Evolutionary conservation across 2,888 invertebrate species (phyloP).

Genomic region (Lasioglossum lativentre): DNA sequence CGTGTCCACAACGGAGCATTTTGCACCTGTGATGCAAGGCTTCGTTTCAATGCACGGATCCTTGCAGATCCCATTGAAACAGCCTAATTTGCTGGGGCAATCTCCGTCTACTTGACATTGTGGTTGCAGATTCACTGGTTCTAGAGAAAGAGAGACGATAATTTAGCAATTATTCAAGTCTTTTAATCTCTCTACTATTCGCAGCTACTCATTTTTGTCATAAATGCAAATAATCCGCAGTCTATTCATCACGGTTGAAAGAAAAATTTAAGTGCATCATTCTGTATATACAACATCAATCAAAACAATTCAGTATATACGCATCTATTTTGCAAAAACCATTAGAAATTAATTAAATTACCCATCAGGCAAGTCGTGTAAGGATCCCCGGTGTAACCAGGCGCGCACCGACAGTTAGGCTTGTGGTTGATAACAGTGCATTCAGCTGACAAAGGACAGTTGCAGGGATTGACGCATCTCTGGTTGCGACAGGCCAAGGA

Average conservation of each 20-base stretch:
- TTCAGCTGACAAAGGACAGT: slow-evolving; percentile 91
- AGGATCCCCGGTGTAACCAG: slow-evolving; percentile 93
- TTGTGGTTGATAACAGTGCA: slow-evolving; percentile 92
- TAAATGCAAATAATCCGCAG: too few species aligned
- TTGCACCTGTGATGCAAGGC: slow-evolving; percentile 92
- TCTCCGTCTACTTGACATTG: slow-evolving; percentile 93
- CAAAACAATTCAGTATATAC: too few species aligned
- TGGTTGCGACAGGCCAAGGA: slow-evolving; percentile 92
- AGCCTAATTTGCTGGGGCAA: slow-evolving; percentile 94
- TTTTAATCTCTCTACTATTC: too few species aligned
- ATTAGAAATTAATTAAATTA: slow-evolving; percentile 77
- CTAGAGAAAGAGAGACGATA: slow-evolving; percentile 69
- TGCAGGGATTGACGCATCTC: slow-evolving; percentile 93
- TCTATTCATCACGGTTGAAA: too few species aligned
- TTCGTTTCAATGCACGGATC: slow-evolving; percentile 92
- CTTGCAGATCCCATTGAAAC: slow-evolving; percentile 91
- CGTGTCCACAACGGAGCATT: slow-evolving; percentile 94
- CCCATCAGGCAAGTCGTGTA: slow-evolving; percentile 88
- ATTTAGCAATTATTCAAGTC: not conserved
- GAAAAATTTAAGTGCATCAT: not conserved
- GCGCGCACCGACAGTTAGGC: slow-evolving; percentile 92
- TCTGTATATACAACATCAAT: too few species aligned
- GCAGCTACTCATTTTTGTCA: not conserved
- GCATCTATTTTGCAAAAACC: not conserved
- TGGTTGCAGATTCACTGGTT: slow-evolving; percentile 86